Conservation (phyloP, 2,113 vertebrate genomes). For the Plestiodon gilberti region DNA sequence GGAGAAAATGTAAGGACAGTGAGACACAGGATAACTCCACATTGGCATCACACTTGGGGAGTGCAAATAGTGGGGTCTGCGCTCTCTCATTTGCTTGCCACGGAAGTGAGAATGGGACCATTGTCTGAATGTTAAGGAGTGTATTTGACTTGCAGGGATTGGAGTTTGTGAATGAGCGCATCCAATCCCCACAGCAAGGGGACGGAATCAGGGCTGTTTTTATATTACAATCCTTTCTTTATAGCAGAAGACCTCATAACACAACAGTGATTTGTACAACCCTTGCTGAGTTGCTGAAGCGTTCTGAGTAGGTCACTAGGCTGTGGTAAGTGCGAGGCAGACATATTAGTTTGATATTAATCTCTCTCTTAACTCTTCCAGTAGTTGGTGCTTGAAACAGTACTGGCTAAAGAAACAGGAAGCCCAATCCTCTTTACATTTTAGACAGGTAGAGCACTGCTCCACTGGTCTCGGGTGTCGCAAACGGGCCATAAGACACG, state of each 20-base stretch:
- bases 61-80: too few species aligned
- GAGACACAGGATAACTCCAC: neutral
- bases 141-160: neutral
- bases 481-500: too few species aligned
- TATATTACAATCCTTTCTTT: too few species aligned
- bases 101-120: neutral
- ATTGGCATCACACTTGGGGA: neutral
- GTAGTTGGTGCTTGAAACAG: neutral
- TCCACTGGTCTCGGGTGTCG: too few species aligned
- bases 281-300: neutral
- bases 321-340: neutral
- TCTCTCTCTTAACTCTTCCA: neutral
- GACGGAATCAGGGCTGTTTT: neutral
- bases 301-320: neutral
- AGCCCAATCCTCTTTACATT: too few species aligned
- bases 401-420: neutral
- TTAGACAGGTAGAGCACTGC: too few species aligned
- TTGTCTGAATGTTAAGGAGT: neutral
- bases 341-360: neutral
- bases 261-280: neutral
- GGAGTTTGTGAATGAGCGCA: neutral
- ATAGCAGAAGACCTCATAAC: neutral
- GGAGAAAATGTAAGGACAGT: too few species aligned
- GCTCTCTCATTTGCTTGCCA: neutral
- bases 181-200: neutral